Evolutionary conservation across 2,888 invertebrate species (phyloP).

Genomic region (Rhopalosiphum nymphaeae): DNA sequence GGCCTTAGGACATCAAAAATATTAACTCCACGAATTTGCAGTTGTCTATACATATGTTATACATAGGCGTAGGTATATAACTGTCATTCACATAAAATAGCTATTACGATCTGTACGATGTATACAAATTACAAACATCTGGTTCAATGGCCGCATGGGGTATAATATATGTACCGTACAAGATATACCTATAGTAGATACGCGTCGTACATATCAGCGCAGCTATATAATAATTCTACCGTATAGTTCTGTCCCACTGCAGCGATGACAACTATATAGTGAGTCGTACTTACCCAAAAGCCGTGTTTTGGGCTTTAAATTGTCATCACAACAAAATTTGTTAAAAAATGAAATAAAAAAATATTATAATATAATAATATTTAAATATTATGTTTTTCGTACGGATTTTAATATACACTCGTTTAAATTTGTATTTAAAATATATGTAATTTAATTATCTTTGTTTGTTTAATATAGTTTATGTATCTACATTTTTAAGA

Average conservation of each 20-base stretch:
- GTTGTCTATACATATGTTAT: background rate
- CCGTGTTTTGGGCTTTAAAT: background rate
- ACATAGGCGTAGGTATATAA: background rate
- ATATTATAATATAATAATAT: too few relatives aligned
- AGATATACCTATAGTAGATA: slow-evolving; percentile 2
- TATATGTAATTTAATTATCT: background rate
- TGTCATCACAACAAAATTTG: background rate
- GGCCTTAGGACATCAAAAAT: background rate
- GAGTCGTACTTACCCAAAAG: background rate
- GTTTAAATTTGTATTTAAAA: background rate
- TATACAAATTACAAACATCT: slow-evolving; percentile 28
- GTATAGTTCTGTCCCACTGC: background rate
- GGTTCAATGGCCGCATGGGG: slow-evolving; percentile 31
- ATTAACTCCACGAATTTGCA: background rate
- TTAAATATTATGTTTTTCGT: background rate
- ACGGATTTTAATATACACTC: background rate
- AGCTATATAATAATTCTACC: background rate
- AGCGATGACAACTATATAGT: background rate
- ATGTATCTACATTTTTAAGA: background rate
- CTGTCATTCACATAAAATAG: background rate
- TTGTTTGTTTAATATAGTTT: background rate
- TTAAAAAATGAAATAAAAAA: background rate
- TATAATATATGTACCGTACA: background rate
- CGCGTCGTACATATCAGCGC: background rate
- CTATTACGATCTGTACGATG: background rate